Evolutionary conservation across 2,797 vertebrate genomes (phyloP).

Genomic region (Pangasius larnaudii): DNA sequence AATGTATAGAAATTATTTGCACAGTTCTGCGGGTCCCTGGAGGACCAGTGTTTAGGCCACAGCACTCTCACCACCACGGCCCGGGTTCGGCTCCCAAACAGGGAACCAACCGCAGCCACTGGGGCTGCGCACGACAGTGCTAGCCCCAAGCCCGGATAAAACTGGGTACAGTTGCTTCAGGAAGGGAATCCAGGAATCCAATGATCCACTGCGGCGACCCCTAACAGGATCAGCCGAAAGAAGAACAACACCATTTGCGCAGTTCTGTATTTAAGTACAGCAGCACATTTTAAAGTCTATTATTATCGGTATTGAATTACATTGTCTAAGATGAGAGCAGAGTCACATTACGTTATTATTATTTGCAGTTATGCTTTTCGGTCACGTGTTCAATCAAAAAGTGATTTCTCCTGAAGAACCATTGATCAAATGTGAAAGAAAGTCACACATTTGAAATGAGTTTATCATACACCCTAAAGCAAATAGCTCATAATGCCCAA

Average conservation of each 20-base stretch:
- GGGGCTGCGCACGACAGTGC: too few species aligned
- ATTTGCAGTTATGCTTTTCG: constrained; percentile 8
- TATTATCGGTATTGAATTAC: neutral
- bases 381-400: constrained; percentile 3
- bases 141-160: too few species aligned
- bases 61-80: too few species aligned
- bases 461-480: constrained; percentile 6
- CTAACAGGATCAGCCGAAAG: too few species aligned
- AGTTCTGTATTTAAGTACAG: neutral
- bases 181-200: too few species aligned
- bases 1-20: neutral
- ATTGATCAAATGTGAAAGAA: neutral
- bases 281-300: neutral
- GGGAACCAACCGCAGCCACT: too few species aligned
- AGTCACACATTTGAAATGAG: neutral
- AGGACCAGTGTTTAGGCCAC: too few species aligned
- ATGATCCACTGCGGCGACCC: too few species aligned
- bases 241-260: neutral
- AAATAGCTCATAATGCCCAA: neutral
- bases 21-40: too few species aligned
- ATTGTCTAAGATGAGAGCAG: neutral
- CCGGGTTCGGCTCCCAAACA: too few species aligned
- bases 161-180: too few species aligned
- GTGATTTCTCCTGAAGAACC: neutral
- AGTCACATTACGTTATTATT: neutral